Base-by-base conservation (phyloP, 2,888 invertebrate genomes). In the Sycophila texana region DNA sequence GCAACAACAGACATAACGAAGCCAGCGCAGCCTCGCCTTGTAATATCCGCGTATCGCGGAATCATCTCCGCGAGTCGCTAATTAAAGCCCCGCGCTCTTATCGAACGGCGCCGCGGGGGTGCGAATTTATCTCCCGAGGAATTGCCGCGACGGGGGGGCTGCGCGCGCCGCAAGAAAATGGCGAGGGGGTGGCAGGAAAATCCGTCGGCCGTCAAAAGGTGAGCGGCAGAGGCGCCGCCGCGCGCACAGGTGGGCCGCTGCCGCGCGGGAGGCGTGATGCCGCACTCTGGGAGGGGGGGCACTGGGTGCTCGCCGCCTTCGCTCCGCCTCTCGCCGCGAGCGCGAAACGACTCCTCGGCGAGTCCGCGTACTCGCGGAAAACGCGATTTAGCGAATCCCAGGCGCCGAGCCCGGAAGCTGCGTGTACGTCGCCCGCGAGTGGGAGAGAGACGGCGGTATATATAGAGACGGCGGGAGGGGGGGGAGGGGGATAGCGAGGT, bases 281-380 rank as follows among this genome's bases (percentile, higher is more conserved):
- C 26, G 26, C 26, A 2, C 26, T 3, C 2, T 1, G 26, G 3
- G 26, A 26, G 26, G 26, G 26, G 26, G 26, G 26, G 3, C 26
- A 26, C 26, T 26, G 26, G 26, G 26, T 26, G 26, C 26, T 3
- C 26, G 26, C 26, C 26, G 26, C 26, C 26, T 26, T 26, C 70
- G 80, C 80, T 77, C 80, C 80, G 80, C 80, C 80, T 80, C 70
- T 63, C 57, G 57, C 67, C 73, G 58, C 18, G 7, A 26, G 58
- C 65, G 63, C 61, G 65, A 51, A 80, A 76, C 76, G 80, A 80
- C 80, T 76, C 73, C 72, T 76, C 72, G 26, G 72, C 79, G 47
- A 75, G 79, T 75, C 18, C 55, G 26, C 79, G 65, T 51, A 71
- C 51, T 39, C 80, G 77, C 80, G 80, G 80, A 80, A 80, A 77